Base-by-base conservation (phyloP, 2,888 invertebrate genomes). In the Pyralis farinalis region DNA sequence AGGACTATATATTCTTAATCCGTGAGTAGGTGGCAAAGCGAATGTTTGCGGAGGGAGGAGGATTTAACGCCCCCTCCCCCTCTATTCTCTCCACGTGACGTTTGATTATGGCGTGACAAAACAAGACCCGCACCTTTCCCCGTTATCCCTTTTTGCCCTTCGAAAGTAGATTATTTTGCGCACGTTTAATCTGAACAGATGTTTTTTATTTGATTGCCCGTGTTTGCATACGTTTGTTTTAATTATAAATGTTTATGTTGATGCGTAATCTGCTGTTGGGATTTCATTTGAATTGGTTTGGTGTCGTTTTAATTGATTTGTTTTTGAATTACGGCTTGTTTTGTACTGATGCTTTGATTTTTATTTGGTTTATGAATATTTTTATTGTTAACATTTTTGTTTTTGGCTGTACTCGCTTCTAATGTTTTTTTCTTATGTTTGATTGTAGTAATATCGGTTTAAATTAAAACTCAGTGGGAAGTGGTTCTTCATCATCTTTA, bases 51-150 rank as follows among this genome's bases (percentile, higher is more conserved):
- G 55, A 55, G 51, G 43, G 46, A 52, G 42, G 34, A 44, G 46
- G 16, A 16, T 28, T 40, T 29, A 43, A 28, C 34, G 12, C 41
- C 36, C 46, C 37, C 11, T 37, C 46, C 50, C 53, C 56, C 57
- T 55, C 51, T 43, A 38, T 51, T 33, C 16, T 25, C 39, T 32
- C 32, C 51, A 57, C 63, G 62, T 67, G 64, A 59, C 59, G 55
- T 60, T 63, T 58, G 60, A 55, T 57, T 53, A 56, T 62, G 59
- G 63, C 76, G 71, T 74, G 77, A 77, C 77, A 71, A 68, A 69
- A 77, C 71, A 75, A 66, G 68, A 60, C 63, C 60, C 59, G 61
- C 59, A 62, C 65, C 47, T 62, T 57, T 61, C 58, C 54, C 54
- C 46, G 53, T 51, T 47, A 51, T 52, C 49, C 51, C 52, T 63